phyloP scores from a whole-genome alignment of 2,888 invertebrate genomes.

The Orthosia cruda region DNA sequence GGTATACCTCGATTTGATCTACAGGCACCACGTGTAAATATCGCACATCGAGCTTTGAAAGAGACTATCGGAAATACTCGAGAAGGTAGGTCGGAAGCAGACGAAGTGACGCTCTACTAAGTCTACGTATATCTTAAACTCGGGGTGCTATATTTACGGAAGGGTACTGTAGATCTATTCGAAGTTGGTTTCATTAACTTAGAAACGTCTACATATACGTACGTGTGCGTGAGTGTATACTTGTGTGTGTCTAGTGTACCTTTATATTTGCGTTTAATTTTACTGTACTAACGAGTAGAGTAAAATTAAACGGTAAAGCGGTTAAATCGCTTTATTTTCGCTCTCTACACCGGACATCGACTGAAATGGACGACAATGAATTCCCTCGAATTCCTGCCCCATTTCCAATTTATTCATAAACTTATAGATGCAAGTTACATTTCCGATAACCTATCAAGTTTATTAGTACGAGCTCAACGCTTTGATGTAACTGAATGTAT shows the following conservation, averaged over 20 bases:
- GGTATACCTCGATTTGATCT: too few relatives aligned
- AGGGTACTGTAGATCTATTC: neutral
- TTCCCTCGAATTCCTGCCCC: constrained; percentile 20
- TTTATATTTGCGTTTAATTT: too few relatives aligned
- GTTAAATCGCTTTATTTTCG: constrained; percentile 45
- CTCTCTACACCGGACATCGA: constrained; percentile 27
- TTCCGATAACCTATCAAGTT: constrained; percentile 11
- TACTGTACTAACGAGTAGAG: neutral
- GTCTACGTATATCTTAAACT: neutral
- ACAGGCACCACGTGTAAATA: too few relatives aligned
- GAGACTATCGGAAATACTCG: neutral
- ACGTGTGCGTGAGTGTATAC: too few relatives aligned
- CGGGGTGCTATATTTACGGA: neutral
- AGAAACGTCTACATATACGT: too few relatives aligned
- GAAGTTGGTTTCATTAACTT: neutral
- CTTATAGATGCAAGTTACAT: constrained; percentile 25
- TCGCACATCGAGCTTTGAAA: neutral
- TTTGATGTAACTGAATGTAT: constrained; percentile 45
- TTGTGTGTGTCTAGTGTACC: too few relatives aligned
- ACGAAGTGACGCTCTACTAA: too few relatives aligned
- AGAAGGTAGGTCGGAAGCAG: neutral
- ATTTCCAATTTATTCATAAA: constrained; percentile 39
- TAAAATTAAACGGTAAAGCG: constrained; percentile 1
- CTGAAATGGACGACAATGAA: constrained; percentile 19
- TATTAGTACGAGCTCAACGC: constrained; percentile 29